Conservation (phyloP, 2,113 vertebrate species). For the Microcebus ravelobensis region DNA sequence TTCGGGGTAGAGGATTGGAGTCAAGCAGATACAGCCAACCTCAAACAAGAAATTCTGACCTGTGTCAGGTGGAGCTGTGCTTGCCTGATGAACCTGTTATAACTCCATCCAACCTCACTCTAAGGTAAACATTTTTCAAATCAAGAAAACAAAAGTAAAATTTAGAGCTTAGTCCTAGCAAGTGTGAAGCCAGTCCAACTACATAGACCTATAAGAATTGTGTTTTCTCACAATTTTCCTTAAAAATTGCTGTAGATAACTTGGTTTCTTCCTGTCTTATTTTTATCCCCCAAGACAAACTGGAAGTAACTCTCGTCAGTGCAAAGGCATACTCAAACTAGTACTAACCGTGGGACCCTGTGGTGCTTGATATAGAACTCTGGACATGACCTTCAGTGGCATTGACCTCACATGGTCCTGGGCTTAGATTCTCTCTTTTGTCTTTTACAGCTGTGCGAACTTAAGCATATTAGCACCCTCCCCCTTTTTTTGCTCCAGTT, state of each 20-base stretch:
- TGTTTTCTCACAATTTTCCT: background rate
- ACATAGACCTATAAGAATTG: background rate
- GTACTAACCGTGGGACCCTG: background rate
- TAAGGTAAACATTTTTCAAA: constrained; percentile 70
- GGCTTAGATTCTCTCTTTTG: background rate
- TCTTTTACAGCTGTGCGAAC: background rate
- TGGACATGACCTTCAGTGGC: background rate
- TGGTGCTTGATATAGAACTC: background rate
- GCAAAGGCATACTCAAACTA: background rate
- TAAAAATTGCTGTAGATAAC: background rate
- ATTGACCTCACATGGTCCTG: background rate
- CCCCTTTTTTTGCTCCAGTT: background rate
- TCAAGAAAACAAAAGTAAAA: constrained; percentile 76
- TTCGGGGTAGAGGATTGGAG: constrained; percentile 69
- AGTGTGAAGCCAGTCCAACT: constrained; percentile 77
- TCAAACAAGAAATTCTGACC: constrained; percentile 76
- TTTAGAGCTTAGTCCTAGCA: constrained; percentile 68
- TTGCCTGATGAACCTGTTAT: constrained; percentile 69
- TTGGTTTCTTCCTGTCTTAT: background rate
- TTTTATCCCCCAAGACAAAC: background rate
- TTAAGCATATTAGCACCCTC: background rate
- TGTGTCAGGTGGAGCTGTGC: rapidly evolving
- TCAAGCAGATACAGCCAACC: constrained; percentile 69
- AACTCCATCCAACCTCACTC: constrained; percentile 71
- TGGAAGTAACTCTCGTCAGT: background rate